Base-by-base conservation (phyloP, 2,113 vertebrate genomes). In the Leptodactylus fuscus region DNA sequence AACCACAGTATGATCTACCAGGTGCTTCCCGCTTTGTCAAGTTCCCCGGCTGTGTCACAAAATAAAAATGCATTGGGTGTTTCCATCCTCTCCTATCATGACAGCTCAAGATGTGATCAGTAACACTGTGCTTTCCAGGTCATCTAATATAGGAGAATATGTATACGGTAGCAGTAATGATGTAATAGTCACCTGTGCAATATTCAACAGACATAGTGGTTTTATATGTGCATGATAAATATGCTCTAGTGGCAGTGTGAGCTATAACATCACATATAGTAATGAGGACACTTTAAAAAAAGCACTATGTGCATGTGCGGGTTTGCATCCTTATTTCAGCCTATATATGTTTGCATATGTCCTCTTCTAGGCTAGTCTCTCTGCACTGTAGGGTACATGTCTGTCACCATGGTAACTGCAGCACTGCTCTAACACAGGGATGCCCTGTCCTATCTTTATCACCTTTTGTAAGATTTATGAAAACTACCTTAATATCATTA, bases 361-460 rank as follows among this genome's bases (percentile, higher is more conserved):
- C 49, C 36, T 58, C 32, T 71, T 32, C 83, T 70, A 55, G 36
- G 83, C 62, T 53, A 32, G 51, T 69, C 49, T 38, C 60, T 69
- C 34, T 60, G 84, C 67, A 46, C 77, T 71, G 84, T 77, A 81
- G 62, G 76, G 48, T 80, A 81, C 48, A 36, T 73, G 83, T 75
- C 83, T 85, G 83, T 86, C 77, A 73, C 77, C 84, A 86, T 86
- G 77, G 84, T 44, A 86, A 86, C 84, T 48, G 24, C 34, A 81
- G 75, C 44, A 15, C 83, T 79, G 75, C 46, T 53, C 62, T 38
- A 51, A 55, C 74, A 69, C n/a, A 22, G 65, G n/a, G n/a, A 73
- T 86, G 77, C 76, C 49, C 48, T 55, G 65, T 86, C 65, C 77
- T 81, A n/a, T 80, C 77, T 80, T 60, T 27, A 80, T 86, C 77